These are phyloP conservation scores for Apamea monoglypha DNA, from an alignment of 2,888 invertebrate species.

Conservation along the genomic window DNA sequence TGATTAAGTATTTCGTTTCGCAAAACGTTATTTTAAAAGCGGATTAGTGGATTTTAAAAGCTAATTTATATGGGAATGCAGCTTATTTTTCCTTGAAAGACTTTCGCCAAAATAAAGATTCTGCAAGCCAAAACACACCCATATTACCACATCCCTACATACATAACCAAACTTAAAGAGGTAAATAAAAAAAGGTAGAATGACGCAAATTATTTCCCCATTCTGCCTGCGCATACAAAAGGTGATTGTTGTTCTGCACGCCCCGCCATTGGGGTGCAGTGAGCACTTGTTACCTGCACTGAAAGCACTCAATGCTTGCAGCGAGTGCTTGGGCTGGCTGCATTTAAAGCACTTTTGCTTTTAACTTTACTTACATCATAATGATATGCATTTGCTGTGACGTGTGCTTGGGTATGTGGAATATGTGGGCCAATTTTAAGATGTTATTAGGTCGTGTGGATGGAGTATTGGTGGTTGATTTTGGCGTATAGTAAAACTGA, in stretches of 20 bases:
- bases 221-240: conserved; percentile 56
- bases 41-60: too few relatives aligned
- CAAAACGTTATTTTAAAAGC: too few relatives aligned
- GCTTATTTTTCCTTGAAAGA: background rate
- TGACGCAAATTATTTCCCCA: conserved; percentile 55
- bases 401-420: background rate
- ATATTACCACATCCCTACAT: background rate
- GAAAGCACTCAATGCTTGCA: conserved; percentile 58
- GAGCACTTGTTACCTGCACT: conserved; percentile 61
- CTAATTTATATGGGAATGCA: background rate
- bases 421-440: conserved; percentile 2
- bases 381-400: conserved; percentile 37
- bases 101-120: background rate
- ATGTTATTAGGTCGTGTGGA: background rate
- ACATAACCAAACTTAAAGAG: conserved; percentile 21
- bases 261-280: conserved; percentile 50
- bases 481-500: too few relatives aligned
- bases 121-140: background rate
- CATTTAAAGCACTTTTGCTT: conserved; percentile 46
- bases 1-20: too few relatives aligned
- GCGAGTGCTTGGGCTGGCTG: conserved; percentile 16
- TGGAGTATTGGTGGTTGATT: background rate
- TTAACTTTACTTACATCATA: conserved; percentile 46
- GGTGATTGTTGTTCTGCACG: conserved; percentile 64
- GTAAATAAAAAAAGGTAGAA: conserved; percentile 39